Percentiles rank a stretch among this genome's conserved stretches.
Conservation (phyloP, 2,113 vertebrate species). For the Chinchilla lanigera region DNA sequence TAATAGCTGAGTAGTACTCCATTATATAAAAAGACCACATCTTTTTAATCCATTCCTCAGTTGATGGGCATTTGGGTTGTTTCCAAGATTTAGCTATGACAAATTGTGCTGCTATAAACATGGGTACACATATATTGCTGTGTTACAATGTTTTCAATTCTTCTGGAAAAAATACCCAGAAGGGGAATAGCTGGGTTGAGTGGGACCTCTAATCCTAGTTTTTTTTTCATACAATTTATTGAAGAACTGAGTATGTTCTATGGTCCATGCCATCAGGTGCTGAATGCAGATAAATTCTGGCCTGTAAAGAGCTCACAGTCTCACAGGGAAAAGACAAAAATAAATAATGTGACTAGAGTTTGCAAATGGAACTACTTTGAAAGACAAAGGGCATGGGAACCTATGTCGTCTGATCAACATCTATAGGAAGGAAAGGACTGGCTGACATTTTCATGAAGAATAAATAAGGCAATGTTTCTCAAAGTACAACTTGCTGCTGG, state of each 20-base stretch:
- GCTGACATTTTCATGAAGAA: constrained; percentile 8
- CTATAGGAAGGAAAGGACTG: neutral
- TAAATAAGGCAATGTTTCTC: constrained; percentile 30
- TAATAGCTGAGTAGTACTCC: no score
- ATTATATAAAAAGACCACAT: no score
- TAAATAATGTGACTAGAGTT: neutral
- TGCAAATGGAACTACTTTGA: neutral
- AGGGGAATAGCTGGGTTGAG: no score
- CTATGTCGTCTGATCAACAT: neutral
- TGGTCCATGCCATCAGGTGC: constrained; percentile 52
- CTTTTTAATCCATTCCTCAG: no score
- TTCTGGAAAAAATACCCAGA: no score
- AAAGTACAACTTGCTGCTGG: neutral
- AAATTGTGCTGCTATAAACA: no score
- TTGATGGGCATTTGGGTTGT: no score
- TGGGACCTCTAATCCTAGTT: no score
- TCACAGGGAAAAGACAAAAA: constrained; percentile 24
- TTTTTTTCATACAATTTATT: constrained; percentile 44
- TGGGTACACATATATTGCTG: no score
- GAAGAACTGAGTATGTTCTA: constrained; percentile 57
- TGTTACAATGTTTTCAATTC: no score
- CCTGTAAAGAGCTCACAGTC: constrained; percentile 75
- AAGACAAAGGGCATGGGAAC: neutral
- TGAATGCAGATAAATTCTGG: constrained; percentile 59
- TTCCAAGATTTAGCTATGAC: no score